Evolutionary conservation across 2,888 invertebrate genomes (phyloP), one percentile per base, ranked within the genome.

Genomic region (Sarcophaga rosellei): DNA sequence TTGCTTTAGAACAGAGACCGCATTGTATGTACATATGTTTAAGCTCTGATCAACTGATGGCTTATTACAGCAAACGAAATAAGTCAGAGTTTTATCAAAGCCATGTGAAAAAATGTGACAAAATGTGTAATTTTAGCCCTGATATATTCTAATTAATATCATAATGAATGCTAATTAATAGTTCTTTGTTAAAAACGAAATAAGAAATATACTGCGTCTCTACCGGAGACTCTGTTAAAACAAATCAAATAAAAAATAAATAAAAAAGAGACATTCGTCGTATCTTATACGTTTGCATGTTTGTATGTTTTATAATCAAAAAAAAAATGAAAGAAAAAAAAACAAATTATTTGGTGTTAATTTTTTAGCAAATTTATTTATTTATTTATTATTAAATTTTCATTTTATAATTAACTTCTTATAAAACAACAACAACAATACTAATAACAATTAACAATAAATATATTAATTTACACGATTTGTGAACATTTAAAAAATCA

Each of bases 141-240:
- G 86, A 83, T 83, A 83, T 78, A 82, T 82, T 86, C 78, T 73
- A 78, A 86, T 86, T 81, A 70, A 62, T 62, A 15, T 75, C 69
- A 68, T 86, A 86, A 86, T 78, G 81, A 59, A 72, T 78, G 78
- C 70, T 86, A 86, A 86, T 86, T 86, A 86, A 86, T 81, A 84
- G 84, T 70, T 72, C 82, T 77, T 82, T 73, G 74, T 81, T 77
- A 62, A 82, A 53, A 63, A 76, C 21, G 74, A 35, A 65, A 20
- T 57, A 65, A 53, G 2, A 59, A 45, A 35, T 8, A 66, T 47
- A 62, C 21, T 35, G 6, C 66, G 25, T 53, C 69, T 35, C 69
- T 44, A n/a, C 17, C 35, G 0, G 1, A 35, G 35, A 2, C 35
- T 35, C 10, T 35, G 35, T 10, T 35, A 6, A 35, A 35, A 6